Evolutionary conservation across 2,797 vertebrate genomes (phyloP), one percentile per base, ranked within the genome.

Genomic region (Myripristis murdjan): DNA sequence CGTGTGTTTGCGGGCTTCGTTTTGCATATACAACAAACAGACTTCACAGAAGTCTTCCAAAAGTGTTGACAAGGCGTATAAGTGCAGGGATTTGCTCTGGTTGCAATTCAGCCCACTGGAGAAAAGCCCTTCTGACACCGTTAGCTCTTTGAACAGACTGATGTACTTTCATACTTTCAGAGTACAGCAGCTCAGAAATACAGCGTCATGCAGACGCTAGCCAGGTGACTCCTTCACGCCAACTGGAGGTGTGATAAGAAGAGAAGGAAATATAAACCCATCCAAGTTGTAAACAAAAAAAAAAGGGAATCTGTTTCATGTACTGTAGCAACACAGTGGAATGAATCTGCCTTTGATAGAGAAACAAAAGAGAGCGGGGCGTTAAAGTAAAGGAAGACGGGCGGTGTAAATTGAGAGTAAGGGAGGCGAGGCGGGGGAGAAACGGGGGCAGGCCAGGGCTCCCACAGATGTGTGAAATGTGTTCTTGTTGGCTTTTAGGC

Each of bases 381-480:
- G 62, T 28, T 64, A 35, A 49, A 20, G 37, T 16, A 39, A 61
- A 78, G 14, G 43, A 46, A 51, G 75, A 81, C 57, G 66, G 46
- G 24, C 57, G 24, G 59, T 56, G 31, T 54, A 70, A 82, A 77
- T 76, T 46, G 64, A 35, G 55, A 20, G 58, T 16, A 28, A 24
- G 55, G 55, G 18, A 26, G 28, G 28, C 44, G 15, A 51, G 23
- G 70, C 61, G 16, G 64, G n/a, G 35, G 18, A 5, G 18, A 57
- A 65, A 51, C 28, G 0, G 1, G 44, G 55, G 49, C 67, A 56
- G 60, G 53, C 58, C 9, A 81, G 70, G 64, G 64, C 76, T 81
- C 66, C 80, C 77, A 46, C 77, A 76, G 79, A 86, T 83, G 87
- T 85, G 87, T 87, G 75, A 88, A 91, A 90, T 89, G 83, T 85